Evolutionary conservation across 2,797 vertebrate genomes (phyloP).

Genomic region (Ctenosaura bakeri): DNA sequence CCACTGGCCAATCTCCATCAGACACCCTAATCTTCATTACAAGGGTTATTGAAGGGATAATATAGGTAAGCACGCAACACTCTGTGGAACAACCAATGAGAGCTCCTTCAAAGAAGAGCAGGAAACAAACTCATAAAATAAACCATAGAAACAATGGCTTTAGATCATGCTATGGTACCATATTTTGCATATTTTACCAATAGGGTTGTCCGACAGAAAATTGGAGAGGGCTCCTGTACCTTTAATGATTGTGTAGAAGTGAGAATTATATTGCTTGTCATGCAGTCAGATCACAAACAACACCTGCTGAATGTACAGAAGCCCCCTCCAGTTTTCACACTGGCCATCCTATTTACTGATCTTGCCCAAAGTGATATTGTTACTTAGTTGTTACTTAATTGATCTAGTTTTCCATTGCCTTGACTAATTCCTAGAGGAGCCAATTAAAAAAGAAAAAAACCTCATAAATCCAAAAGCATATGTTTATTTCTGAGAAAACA

Average conservation of each 20-base stretch:
- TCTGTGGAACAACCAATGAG: background rate
- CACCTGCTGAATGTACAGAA: background rate
- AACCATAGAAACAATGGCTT: background rate
- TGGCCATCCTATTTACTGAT: too few species aligned
- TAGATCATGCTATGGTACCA: background rate
- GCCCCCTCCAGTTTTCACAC: too few species aligned
- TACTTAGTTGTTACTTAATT: background rate
- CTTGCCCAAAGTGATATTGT: too few species aligned
- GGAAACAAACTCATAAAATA: background rate
- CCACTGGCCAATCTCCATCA: too few species aligned
- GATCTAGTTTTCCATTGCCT: background rate
- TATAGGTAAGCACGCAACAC: background rate
- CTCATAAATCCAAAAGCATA: background rate
- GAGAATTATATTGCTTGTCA: too few species aligned
- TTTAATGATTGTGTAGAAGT: too few species aligned
- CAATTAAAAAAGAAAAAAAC: background rate
- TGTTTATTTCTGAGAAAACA: background rate
- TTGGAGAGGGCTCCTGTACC: too few species aligned
- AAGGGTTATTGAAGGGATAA: background rate
- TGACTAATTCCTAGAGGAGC: background rate
- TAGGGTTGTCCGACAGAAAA: background rate
- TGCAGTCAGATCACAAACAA: too few species aligned
- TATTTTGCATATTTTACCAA: background rate
- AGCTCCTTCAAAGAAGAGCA: background rate
- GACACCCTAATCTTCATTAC: background rate